These are phyloP conservation scores for Magallana ariakensis DNA, from an alignment of 1,140 invertebrate genomes.

Conservation along the genomic window DNA sequence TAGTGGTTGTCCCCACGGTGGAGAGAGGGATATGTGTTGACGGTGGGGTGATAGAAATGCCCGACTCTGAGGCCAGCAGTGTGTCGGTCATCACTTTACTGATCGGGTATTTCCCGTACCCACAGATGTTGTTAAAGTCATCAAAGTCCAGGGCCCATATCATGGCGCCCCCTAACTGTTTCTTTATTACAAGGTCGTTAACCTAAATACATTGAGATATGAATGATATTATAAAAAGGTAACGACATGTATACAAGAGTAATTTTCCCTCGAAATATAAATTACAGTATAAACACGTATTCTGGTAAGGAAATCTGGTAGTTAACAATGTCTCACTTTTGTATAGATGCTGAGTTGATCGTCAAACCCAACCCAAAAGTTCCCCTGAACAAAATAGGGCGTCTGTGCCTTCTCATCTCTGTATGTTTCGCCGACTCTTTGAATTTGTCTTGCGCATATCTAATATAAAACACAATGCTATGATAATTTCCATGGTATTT, in stretches of 20 bases:
- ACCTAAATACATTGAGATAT: not conserved
- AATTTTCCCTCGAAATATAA: no score
- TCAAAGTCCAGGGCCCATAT: slow-evolving; percentile 98
- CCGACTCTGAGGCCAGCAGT: not conserved
- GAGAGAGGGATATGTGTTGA: not conserved
- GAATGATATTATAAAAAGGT: no score
- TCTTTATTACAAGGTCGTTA: slow-evolving; percentile 79
- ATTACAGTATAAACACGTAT: no score
- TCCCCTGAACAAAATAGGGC: slow-evolving; percentile 88
- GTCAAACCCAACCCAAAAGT: slow-evolving; percentile 95
- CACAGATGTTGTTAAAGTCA: slow-evolving; percentile 94
- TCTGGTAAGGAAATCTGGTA: no score
- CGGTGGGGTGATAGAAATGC: not conserved
- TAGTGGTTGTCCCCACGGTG: not conserved
- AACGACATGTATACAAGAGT: no score
- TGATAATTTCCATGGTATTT: no score
- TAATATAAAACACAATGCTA: not conserved
- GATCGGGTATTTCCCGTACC: slow-evolving; percentile 93
- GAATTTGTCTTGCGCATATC: slow-evolving; percentile 43
- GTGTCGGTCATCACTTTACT: slow-evolving; percentile 84
- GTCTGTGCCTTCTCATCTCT: slow-evolving; percentile 81
- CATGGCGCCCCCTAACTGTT: slow-evolving; percentile 95
- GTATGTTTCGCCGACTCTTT: slow-evolving; percentile 25
- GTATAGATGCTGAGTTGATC: slow-evolving; percentile 86
- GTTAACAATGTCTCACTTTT: slow-evolving; percentile 82